Percentiles rank a stretch among this genome's conserved stretches.
Evolutionary conservation across 1,140 invertebrate species (phyloP).

Genomic region (Danaus melanippus): DNA sequence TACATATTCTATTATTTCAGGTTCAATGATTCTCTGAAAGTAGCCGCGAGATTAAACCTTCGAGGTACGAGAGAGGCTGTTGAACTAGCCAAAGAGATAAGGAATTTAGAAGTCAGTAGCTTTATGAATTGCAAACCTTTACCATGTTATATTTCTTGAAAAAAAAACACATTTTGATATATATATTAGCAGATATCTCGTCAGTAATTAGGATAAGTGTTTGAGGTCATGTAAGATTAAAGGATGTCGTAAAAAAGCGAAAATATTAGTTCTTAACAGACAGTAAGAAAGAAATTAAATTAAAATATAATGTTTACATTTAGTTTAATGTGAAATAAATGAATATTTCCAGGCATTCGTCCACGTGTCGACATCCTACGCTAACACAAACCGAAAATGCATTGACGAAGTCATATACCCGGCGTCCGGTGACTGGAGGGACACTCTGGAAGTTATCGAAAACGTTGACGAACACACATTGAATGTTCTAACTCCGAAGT

Average conservation of each 20-base stretch:
- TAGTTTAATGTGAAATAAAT: background rate
- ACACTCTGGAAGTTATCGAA: conserved; percentile 87
- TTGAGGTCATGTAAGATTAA: background rate
- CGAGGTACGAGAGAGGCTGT: conserved; percentile 78
- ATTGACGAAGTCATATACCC: conserved; percentile 89
- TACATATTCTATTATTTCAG: conserved; percentile 53
- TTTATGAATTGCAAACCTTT: background rate
- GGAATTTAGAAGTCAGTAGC: conserved; percentile 74
- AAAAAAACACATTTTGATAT: background rate
- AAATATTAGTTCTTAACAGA: background rate
- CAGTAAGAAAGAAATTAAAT: too few species aligned
- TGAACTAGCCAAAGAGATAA: conserved; percentile 77
- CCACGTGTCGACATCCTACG: conserved; percentile 89
- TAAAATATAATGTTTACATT: too few species aligned
- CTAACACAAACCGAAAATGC: conserved; percentile 79
- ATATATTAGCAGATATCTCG: background rate
- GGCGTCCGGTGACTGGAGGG: conserved; percentile 85
- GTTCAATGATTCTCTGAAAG: conserved; percentile 87
- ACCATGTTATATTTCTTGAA: background rate
- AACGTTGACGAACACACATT: conserved; percentile 76
- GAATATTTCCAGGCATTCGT: conserved; percentile 30
- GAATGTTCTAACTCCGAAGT: conserved; percentile 42
- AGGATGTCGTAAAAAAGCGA: background rate
- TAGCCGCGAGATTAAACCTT: conserved; percentile 77
- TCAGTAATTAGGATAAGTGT: background rate